phyloP scores from a whole-genome alignment of 2,113 vertebrate genomes.

The Recurvirostra avosetta region DNA sequence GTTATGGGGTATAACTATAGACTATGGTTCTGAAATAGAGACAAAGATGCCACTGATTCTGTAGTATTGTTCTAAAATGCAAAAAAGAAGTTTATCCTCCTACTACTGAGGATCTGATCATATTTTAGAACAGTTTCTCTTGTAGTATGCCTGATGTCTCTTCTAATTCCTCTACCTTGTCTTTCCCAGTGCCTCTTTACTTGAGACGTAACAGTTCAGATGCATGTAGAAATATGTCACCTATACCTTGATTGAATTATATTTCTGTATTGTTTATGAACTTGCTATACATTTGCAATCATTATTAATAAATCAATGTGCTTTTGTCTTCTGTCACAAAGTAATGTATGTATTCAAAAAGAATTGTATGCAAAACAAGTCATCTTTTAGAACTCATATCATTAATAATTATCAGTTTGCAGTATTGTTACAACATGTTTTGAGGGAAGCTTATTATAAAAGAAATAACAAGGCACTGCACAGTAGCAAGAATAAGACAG shows the following conservation, averaged over 20 bases:
- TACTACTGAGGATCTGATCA: neutral
- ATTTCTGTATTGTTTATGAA: constrained; percentile 59
- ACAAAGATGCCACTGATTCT: neutral
- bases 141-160: neutral
- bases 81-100: neutral
- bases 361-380: constrained; percentile 67
- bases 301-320: constrained; percentile 64
- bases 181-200: constrained; percentile 19
- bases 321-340: constrained; percentile 68
- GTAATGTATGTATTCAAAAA: constrained; percentile 32
- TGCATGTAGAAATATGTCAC: constrained; percentile 44
- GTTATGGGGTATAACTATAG: neutral
- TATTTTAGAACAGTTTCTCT: neutral
- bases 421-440: constrained; percentile 57
- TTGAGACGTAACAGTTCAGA: constrained; percentile 35
- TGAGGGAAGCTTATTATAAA: constrained; percentile 59
- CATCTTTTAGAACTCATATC: constrained; percentile 45
- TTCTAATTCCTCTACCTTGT: neutral
- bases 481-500: constrained; percentile 35
- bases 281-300: constrained; percentile 64
- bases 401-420: constrained; percentile 60
- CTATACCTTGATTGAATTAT: constrained; percentile 52
- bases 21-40: neutral
- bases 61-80: neutral
- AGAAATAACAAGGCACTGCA: constrained; percentile 44